These are phyloP conservation scores for Podarcis raffonei DNA, from an alignment of 2,113 vertebrate genomes.

Conservation along the genomic window DNA sequence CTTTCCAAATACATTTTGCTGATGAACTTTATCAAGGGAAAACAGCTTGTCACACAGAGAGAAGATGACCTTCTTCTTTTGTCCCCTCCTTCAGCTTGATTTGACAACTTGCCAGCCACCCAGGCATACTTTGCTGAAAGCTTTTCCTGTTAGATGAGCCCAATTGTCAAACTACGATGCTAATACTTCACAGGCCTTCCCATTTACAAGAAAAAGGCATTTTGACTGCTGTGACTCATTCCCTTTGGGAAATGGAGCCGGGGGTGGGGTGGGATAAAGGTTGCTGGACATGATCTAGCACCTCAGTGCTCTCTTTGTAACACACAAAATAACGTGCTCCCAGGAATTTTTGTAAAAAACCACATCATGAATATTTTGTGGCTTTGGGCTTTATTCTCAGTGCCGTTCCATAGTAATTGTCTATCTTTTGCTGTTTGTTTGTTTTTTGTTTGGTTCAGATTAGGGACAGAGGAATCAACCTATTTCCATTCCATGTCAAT, in stretches of 20 bases:
- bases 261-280: neutral
- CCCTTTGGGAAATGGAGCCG: conserved; percentile 19
- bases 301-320: neutral
- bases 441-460: neutral
- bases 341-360: neutral
- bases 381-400: neutral
- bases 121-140: conserved; percentile 6
- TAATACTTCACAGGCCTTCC: conserved; percentile 39
- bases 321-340: neutral
- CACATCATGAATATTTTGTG: neutral
- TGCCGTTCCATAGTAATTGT: neutral
- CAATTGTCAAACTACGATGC: conserved; percentile 31
- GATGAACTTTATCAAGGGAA: conserved; percentile 52
- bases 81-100: conserved; percentile 24
- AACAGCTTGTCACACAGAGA: conserved; percentile 46
- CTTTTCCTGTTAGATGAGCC: conserved; percentile 55
- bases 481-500: too few relatives aligned
- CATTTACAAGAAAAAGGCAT: conserved; percentile 22
- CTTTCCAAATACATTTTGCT: conserved; percentile 39
- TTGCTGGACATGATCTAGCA: neutral
- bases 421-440: neutral
- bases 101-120: conserved; percentile 44
- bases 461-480: neutral
- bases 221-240: conserved; percentile 31
- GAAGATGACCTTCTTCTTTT: conserved; percentile 38